Evolutionary conservation across 23 tunicate species (phyloP).

Genomic region (Trididemnum miniatum): DNA sequence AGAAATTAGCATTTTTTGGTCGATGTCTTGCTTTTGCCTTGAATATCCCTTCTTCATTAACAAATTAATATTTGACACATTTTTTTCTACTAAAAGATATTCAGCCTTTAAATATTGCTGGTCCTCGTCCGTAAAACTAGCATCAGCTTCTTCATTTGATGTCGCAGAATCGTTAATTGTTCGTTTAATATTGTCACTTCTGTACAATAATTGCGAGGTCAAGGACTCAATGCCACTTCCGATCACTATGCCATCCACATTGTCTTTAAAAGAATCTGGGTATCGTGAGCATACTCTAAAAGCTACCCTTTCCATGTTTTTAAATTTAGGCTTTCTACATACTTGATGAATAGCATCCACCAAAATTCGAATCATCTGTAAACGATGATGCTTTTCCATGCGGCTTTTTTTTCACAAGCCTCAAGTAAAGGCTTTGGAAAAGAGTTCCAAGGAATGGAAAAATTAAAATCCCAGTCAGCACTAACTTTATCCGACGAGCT

Average conservation of each 20-base stretch:
- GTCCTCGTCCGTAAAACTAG: not conserved
- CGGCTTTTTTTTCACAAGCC: conserved; percentile 19
- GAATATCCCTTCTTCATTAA: not conserved
- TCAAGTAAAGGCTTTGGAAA: not conserved
- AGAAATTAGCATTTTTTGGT: not conserved
- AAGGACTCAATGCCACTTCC: conserved; percentile 9
- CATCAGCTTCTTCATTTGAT: not conserved
- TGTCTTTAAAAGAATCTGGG: conserved; percentile 1
- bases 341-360: not conserved
- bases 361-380: not conserved
- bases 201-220: not conserved
- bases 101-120: not conserved
- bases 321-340: not conserved
- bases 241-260: not conserved
- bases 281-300: not conserved
- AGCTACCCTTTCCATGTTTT: conserved; percentile 2
- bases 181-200: not conserved
- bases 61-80: not conserved
- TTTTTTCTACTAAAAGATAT: not conserved
- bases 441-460: not conserved
- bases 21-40: not conserved
- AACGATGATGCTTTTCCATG: not conserved
- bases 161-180: not conserved
- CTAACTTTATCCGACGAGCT: not conserved
- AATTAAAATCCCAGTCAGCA: not conserved